Base-by-base conservation (phyloP, 2,888 invertebrate genomes). In the Drosophila tripunctata region DNA sequence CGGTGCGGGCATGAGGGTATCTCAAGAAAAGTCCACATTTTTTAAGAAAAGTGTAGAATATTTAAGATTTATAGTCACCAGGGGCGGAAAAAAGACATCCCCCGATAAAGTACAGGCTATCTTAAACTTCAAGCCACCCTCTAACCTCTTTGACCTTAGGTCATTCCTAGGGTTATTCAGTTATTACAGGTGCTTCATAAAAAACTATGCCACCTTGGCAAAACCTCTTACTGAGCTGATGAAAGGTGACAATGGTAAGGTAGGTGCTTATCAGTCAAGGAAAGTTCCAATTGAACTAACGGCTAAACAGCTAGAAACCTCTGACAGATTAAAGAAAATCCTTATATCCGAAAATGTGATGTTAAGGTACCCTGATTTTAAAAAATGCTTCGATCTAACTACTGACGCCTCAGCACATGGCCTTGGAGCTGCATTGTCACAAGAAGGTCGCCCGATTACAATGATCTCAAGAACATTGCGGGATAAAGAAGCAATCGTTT, bases 31-130 rank as follows among this genome's bases (percentile, higher is more conserved):
- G n/a, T 62, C 43, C 22, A 47, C 19, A 6, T 35, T 47, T 12
- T 45, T 33, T 2, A 51, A 40, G 33, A 45, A 57, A 38, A 45
- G 22, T 5, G 56, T 44, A 10, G 44, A 63, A 19, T 57, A 50
- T n/a, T 15, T 56, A 15, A 27, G 45, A 17, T 41, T 57, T 6
- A 8, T 31, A 1, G 62, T 56, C 2, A 12, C 19, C 14, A 31
- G 35, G 8, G 44, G 19, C 2, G 44, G 38, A 1, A 38, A 31
- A 1, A 12, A 27, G 6, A 43, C 41, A 0, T 31, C 45, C 3
- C n/a, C 31, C 1, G 31, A 19, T 3, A 24, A 56, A 31, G 24
- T 58, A 4, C 12, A 41, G 10, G 41, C 56, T 10, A 33, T 40
- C 2, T 4, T 14, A 14, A 14, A 41, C 2, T 48, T 41, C 6